Evolutionary conservation across 2,888 invertebrate species (phyloP).

Genomic region (Calephelis perditalis): DNA sequence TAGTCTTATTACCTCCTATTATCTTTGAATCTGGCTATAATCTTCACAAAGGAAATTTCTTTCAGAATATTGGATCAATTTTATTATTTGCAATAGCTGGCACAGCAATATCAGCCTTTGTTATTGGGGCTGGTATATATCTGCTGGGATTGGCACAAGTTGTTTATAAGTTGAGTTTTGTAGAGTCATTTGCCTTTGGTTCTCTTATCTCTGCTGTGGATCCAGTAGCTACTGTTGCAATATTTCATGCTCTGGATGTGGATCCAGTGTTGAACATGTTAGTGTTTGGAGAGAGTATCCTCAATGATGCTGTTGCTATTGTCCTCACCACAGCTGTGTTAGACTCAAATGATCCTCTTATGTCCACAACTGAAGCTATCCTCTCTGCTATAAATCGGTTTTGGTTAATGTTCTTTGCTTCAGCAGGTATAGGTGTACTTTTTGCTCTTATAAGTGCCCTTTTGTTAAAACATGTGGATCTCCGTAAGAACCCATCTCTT

Average conservation of each 20-base stretch:
- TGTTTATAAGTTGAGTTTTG: slow-evolving; percentile 94
- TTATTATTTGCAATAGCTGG: slow-evolving; percentile 98
- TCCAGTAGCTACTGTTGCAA: slow-evolving; percentile 99
- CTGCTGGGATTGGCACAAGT: slow-evolving; percentile 94
- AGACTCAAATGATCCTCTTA: slow-evolving; percentile 78
- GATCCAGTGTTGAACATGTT: slow-evolving; percentile 99
- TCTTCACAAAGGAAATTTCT: slow-evolving; percentile 97
- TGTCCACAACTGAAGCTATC: slow-evolving; percentile 89
- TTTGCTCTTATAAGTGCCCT: slow-evolving; percentile 96
- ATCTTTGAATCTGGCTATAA: slow-evolving; percentile 99
- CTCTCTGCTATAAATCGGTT: slow-evolving; percentile 93
- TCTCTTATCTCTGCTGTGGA: slow-evolving; percentile 99
- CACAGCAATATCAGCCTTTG: slow-evolving; percentile 96
- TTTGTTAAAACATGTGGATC: slow-evolving; percentile 95
- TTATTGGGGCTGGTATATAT: slow-evolving; percentile 97
- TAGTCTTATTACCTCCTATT: slow-evolving; percentile 97
- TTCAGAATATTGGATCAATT: slow-evolving; percentile 99
- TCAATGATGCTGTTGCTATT: slow-evolving; percentile 99
- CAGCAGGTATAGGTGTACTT: slow-evolving; percentile 96
- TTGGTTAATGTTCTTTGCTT: slow-evolving; percentile 98
- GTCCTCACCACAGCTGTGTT: slow-evolving; percentile 95
- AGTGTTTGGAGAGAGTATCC: slow-evolving; percentile 95
- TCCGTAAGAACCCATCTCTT: slow-evolving; percentile 97
- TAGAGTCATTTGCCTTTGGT: slow-evolving; percentile 99
- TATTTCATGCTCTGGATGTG: slow-evolving; percentile 97